A percentile compares a stretch with the other conserved stretches of the same genome.
Evolutionary conservation across 2,888 invertebrate genomes (phyloP).

Genomic region (Leptopilina syphax): DNA sequence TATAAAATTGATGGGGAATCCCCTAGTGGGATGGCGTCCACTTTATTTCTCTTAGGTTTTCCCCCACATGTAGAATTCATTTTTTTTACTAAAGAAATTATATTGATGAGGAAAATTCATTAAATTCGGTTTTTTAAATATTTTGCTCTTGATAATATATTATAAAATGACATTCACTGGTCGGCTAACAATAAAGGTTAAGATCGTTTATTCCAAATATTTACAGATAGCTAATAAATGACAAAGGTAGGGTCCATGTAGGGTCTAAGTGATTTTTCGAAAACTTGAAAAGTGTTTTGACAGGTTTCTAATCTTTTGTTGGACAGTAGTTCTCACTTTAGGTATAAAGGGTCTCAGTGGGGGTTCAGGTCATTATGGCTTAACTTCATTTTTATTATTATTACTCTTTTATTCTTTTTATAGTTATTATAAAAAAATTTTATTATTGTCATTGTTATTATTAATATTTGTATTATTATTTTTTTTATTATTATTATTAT

Average conservation of each 20-base stretch:
- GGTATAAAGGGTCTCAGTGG: background rate
- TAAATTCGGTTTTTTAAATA: no score
- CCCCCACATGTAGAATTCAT: no score
- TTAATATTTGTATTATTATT: no score
- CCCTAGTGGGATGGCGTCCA: no score
- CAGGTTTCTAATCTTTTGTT: background rate
- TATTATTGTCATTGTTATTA: no score
- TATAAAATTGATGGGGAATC: no score
- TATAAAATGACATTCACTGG: background rate
- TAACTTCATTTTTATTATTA: no score
- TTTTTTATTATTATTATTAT: no score
- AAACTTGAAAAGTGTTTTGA: slow-evolving; percentile 2
- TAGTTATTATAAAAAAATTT: background rate
- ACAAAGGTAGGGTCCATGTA: background rate
- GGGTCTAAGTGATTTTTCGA: background rate
- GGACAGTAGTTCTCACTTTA: background rate
- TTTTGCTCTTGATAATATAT: background rate
- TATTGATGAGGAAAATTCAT: no score
- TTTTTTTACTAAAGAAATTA: no score
- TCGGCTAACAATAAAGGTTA: background rate
- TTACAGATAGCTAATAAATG: background rate
- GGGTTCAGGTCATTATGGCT: no score
- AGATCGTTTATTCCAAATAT: background rate
- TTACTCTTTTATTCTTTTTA: background rate
- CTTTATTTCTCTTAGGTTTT: no score